A percentile compares a stretch with the other conserved stretches of the same genome.
Evolutionary conservation across 2,113 vertebrate genomes (phyloP).

Genomic region (Oreochromis tanganicae): DNA sequence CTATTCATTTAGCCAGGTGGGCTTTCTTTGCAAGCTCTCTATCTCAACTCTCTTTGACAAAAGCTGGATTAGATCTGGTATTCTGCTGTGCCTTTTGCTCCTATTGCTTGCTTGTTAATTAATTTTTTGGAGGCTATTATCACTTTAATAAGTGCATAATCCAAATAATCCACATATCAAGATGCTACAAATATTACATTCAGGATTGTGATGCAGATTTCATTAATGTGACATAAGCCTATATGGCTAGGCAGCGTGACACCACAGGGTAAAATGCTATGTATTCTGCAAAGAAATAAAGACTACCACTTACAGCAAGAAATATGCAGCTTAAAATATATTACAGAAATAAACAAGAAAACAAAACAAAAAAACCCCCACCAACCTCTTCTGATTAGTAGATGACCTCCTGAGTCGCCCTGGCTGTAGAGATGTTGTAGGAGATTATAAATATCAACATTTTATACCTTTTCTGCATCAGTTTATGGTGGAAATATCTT

Average conservation of each 20-base stretch:
- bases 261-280: neutral
- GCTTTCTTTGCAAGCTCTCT: slow-evolving; percentile 28
- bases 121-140: neutral
- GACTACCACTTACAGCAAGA: neutral
- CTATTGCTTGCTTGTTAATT: neutral
- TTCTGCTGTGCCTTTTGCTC: neutral
- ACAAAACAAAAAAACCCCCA: neutral
- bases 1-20: slow-evolving; percentile 58
- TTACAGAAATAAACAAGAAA: neutral
- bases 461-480: neutral
- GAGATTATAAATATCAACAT: neutral
- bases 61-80: neutral
- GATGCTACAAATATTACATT: neutral
- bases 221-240: neutral
- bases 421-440: neutral
- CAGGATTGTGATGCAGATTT: neutral
- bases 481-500: rapidly evolving
- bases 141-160: neutral
- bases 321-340: neutral
- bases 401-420: neutral
- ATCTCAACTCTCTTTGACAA: slow-evolving; percentile 12
- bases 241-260: neutral
- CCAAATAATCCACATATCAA: neutral
- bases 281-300: neutral
- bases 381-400: neutral